Evolutionary conservation across 2,888 invertebrate genomes (phyloP).

Genomic region (Lacanobia oleracea): DNA sequence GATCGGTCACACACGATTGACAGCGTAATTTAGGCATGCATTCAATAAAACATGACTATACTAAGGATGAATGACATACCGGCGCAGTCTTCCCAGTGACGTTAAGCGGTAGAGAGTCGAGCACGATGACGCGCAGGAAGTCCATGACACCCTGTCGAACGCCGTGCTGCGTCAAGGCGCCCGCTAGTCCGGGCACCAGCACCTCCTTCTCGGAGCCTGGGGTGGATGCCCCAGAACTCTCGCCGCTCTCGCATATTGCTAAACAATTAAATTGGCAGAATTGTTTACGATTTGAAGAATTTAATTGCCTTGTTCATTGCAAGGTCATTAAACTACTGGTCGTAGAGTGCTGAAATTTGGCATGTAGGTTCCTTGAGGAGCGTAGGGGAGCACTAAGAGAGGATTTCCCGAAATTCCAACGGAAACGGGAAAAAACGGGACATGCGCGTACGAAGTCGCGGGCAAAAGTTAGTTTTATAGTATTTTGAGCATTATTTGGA

Average conservation of each 20-base stretch:
- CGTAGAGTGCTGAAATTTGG: no score
- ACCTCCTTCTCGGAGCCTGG: conserved; percentile 92
- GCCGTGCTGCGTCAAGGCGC: conserved; percentile 93
- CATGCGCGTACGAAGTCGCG: no score
- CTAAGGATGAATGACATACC: conserved; percentile 74
- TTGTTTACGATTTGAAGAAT: neutral
- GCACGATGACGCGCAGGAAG: conserved; percentile 97
- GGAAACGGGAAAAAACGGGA: no score
- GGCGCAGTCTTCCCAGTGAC: conserved; percentile 95
- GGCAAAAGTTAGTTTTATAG: no score
- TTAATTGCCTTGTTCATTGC: neutral
- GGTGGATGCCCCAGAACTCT: conserved; percentile 95
- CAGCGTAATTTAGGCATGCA: neutral
- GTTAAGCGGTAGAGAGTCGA: conserved; percentile 97
- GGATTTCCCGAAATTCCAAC: no score
- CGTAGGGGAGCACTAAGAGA: no score
- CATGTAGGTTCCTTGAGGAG: no score
- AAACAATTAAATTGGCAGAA: no score
- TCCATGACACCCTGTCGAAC: conserved; percentile 98
- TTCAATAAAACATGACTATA: no score
- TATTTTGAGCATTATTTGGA: no score
- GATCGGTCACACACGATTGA: accelerated
- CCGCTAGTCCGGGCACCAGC: conserved; percentile 85
- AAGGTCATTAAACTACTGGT: no score
- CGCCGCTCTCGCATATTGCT: conserved; percentile 92